These are phyloP conservation scores for Tetrao urogallus DNA, from an alignment of 2,113 vertebrate genomes.

Conservation along the genomic window DNA sequence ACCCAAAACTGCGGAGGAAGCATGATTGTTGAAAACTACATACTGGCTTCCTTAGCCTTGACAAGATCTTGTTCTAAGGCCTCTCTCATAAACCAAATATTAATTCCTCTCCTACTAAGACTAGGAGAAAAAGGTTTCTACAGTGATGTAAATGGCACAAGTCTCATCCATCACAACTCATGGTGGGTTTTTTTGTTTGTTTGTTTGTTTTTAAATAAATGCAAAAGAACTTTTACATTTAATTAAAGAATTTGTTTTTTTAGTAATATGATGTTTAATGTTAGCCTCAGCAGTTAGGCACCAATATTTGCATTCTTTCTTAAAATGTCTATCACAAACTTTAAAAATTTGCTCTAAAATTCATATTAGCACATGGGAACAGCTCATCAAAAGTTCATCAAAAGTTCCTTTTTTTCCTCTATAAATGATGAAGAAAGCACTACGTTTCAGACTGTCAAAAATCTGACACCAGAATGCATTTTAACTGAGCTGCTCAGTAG, in stretches of 20 bases:
- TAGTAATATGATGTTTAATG: neutral
- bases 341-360: neutral
- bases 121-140: neutral
- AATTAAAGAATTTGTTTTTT: neutral
- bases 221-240: neutral
- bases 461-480: neutral
- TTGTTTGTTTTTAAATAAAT: neutral
- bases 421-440: neutral
- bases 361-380: neutral
- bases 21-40: neutral
- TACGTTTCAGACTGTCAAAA: neutral
- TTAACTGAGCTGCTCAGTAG: neutral
- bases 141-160: neutral
- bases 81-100: neutral
- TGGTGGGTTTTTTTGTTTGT: too few species aligned
- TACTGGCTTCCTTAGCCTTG: neutral
- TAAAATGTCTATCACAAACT: neutral
- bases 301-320: neutral
- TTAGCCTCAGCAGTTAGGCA: neutral
- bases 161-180: neutral
- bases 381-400: neutral
- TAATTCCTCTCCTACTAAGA: neutral
- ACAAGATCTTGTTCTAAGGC: neutral
- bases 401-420: neutral
- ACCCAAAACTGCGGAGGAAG: neutral